Evolutionary conservation across 1,140 invertebrate genomes (phyloP), one percentile per base, ranked within the genome.

Genomic region (Wasmannia auropunctata): DNA sequence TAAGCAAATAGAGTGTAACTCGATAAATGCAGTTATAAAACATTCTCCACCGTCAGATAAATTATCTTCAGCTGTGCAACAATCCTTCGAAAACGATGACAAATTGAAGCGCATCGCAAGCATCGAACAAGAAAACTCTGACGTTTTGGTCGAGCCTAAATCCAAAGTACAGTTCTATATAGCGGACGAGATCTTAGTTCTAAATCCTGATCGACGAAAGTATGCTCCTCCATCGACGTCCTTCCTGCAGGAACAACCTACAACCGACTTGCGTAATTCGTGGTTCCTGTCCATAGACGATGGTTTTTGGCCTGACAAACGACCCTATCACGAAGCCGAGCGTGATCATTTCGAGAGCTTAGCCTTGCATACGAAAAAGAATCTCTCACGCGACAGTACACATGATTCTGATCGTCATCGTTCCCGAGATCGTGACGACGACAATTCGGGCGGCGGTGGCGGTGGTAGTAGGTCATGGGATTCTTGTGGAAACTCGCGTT

Each of bases 241-340:
- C 14, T 60, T 85, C 14, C 65, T 31, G 7, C 60, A 25, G 62
- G 19, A 69, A 80, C 72, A 91, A 91, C 10, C 77, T n/a, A 19
- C 90, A 37, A 88, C 91, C 14, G 49, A 84, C 14, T 34, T 51
- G 0, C 56, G 14, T 22, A 81, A 19, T 16, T 87, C 87, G 1
- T 83, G 86, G 28, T 93, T 90, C 54, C 87, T 94, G 1, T 89
- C 92, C 0, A 92, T 94, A 3, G 96, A 97, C 85, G 90, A 93
- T 86, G 94, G 95, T 14, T 96, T 97, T 91, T 97, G 97, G 96
- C 88, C 93, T 0, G 95, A 96, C 19, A 97, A 96, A 91, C 93
- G 94, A 88, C 76, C 95, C 11, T 97, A 97, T 88, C 95, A 97
- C 87, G 96, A 96, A 81, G 96, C 96, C 6, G 97, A 97, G 93